Evolutionary conservation across 1,140 invertebrate species (phyloP), one percentile per base, ranked within the genome.

Genomic region (Diabrotica undecimpunctata): DNA sequence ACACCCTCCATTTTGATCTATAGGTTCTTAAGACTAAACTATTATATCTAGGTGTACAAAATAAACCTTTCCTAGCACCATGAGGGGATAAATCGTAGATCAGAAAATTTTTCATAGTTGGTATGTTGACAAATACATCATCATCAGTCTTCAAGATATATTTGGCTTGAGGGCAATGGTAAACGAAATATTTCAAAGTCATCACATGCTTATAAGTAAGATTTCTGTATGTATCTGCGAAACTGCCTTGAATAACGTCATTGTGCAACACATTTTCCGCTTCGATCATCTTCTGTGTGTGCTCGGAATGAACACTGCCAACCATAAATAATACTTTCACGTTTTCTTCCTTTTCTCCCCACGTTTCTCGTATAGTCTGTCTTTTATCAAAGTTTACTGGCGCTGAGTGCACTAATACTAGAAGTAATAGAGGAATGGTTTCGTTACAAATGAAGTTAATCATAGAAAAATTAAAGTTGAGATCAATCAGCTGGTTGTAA

Each of bases 151-250:
- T 92, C 69, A 93, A 81, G 68, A 92, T 79, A 78, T 89, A 90
- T 74, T 86, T 87, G 41, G 88, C 89, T 68, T 83, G 80, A 58
- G 83, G 78, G 79, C 88, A 90, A 78, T 88, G 84, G 74, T 88
- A 86, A 6, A 85, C 82, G 52, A 87, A 84, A 88, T 91, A 95
- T 76, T 92, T 91, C n/a, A 95, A 83, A 1, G 85, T 87, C 85
- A 92, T 90, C 5, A 91, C 86, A 78, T 93, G 91, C 79, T 95
- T 95, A 73, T 93, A 92, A 2, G 92, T 94, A 79, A 95, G 84
- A 79, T 95, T 95, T 66, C 87, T 84, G 75, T 95, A 95, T 38
- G 83, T 83, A 80, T 95, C 93, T 7, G 83, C 62, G 77, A 94
- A 94, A 70, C 85, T 87, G 35, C 90, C 91, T 60, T 93, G 90